Evolutionary conservation across 1,140 invertebrate genomes (phyloP).

Genomic region (Tigriopus japonicus): DNA sequence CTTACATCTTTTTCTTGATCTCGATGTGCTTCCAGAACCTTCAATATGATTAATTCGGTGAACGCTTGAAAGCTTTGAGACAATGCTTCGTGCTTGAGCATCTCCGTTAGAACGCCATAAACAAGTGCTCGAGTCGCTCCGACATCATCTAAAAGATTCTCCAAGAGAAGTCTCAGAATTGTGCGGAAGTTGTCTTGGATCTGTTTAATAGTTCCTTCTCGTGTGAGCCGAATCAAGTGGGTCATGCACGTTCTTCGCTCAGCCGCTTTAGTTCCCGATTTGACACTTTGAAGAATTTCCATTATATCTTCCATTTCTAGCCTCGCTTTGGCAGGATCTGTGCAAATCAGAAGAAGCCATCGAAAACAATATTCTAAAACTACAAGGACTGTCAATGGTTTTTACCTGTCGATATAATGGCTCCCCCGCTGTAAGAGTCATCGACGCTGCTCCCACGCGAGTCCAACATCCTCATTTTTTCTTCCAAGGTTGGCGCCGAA

Average conservation of each 20-base stretch:
- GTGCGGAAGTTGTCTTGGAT: constrained; percentile 31
- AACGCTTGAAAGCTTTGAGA: constrained; percentile 56
- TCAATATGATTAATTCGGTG: constrained; percentile 66
- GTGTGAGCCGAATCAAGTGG: constrained; percentile 27
- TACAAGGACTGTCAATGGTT: too few species aligned
- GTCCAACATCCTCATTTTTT: background rate
- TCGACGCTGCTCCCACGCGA: background rate
- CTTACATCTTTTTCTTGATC: constrained; percentile 50
- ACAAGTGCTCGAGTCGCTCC: constrained; percentile 48
- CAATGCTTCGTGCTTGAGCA: constrained; percentile 53
- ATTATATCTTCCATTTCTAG: constrained; percentile 7
- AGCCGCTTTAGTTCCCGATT: constrained; percentile 18
- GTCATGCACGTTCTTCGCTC: constrained; percentile 28
- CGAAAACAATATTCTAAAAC: too few species aligned
- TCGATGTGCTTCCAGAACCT: constrained; percentile 64
- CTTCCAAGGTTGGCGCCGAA: constrained; percentile 15
- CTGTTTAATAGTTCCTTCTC: constrained; percentile 23
- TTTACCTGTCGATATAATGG: background rate
- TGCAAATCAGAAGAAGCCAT: too few species aligned
- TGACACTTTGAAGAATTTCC: constrained; percentile 6
- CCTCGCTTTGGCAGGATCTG: too few species aligned
- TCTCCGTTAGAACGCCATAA: constrained; percentile 53
- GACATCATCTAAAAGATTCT: constrained; percentile 44
- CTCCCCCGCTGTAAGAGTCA: background rate
- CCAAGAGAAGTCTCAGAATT: constrained; percentile 48